phyloP scores from a whole-genome alignment of 2,888 invertebrate species.

The Cheilosia grossa region DNA sequence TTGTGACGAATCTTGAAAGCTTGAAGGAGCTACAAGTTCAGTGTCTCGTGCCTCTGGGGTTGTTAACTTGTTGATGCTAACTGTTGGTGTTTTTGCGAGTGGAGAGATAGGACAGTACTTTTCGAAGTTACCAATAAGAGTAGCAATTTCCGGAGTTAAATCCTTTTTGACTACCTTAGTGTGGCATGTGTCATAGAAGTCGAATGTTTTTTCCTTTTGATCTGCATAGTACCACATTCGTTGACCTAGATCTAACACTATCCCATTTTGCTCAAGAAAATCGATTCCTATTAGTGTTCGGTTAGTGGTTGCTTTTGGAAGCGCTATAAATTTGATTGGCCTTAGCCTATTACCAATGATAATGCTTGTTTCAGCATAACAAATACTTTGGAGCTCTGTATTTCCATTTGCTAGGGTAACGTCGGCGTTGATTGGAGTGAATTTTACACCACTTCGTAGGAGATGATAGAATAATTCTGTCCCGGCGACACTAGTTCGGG shows the following conservation, averaged over 20 bases:
- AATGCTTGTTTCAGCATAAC: not conserved
- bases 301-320: not conserved
- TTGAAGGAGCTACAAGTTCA: too few species aligned
- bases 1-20: too few species aligned
- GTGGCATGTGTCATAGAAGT: not conserved
- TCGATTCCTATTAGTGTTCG: not conserved
- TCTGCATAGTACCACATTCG: not conserved
- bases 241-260: not conserved
- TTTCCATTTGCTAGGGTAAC: not conserved
- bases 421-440: not conserved
- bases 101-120: too few species aligned
- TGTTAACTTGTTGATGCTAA: too few species aligned
- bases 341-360: slow-evolving; percentile 1
- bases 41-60: too few species aligned
- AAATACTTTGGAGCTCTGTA: not conserved
- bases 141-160: too few species aligned
- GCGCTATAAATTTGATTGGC: not conserved
- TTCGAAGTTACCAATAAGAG: too few species aligned
- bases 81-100: too few species aligned
- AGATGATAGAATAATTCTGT: not conserved
- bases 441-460: not conserved
- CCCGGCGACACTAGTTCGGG: not conserved
- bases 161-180: not conserved
- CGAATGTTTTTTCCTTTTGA: not conserved
- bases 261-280: not conserved